phyloP scores from a whole-genome alignment of 2,888 invertebrate genomes.

The Meloe dianella region DNA sequence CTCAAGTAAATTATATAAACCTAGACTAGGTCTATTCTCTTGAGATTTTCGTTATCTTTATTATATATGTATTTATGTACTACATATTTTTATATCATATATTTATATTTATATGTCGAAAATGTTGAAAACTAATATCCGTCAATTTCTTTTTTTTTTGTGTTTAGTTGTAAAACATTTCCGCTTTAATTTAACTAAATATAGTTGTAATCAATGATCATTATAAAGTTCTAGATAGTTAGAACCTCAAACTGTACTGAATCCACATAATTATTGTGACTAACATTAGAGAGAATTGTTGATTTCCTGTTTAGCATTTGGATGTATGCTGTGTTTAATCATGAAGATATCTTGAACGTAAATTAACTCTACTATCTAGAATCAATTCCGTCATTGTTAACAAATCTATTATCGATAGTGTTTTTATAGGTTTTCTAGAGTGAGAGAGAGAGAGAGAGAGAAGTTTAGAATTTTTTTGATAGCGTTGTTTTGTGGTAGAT shows the following conservation, averaged over 20 bases:
- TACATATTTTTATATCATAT: background rate
- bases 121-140: background rate
- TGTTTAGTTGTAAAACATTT: background rate
- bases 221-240: constrained; percentile 24
- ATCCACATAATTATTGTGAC: constrained; percentile 1
- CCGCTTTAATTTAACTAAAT: constrained; percentile 23
- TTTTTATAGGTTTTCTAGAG: background rate
- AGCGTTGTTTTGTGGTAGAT: constrained; percentile 14
- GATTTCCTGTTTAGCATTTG: constrained; percentile 9
- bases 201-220: constrained; percentile 22
- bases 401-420: background rate
- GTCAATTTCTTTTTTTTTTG: background rate
- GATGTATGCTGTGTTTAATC: background rate
- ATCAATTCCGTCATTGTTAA: background rate
- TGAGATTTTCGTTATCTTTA: constrained; percentile 2
- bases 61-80: background rate
- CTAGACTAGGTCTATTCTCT: constrained; percentile 6
- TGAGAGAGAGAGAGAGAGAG: background rate
- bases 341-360: constrained; percentile 1
- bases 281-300: constrained; percentile 6
- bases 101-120: constrained; percentile 4
- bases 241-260: too few species aligned
- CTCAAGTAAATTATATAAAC: constrained; percentile 16
- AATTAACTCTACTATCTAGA: background rate
- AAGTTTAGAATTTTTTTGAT: background rate